Evolutionary conservation across 2,797 vertebrate species (phyloP).

Genomic region (Paratrypauchen microcephalus): DNA sequence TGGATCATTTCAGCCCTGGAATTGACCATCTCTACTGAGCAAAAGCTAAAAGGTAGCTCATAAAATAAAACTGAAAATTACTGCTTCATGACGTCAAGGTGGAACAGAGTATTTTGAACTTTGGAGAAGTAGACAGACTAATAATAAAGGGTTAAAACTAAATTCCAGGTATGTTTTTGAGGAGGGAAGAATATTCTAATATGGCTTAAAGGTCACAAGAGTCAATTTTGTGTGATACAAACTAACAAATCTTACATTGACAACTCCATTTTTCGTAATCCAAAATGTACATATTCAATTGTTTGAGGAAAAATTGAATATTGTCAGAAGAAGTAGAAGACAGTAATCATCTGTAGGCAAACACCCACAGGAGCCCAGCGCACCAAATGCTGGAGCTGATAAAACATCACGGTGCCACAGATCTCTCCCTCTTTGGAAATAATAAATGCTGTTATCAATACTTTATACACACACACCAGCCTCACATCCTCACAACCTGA

Average conservation of each 20-base stretch:
- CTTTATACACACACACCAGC: conserved; percentile 24
- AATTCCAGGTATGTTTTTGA: no score
- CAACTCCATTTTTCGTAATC: not conserved
- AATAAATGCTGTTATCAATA: conserved; percentile 43
- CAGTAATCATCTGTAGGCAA: not conserved
- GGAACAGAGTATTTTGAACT: no score
- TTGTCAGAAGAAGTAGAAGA: not conserved
- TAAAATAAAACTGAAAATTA: no score
- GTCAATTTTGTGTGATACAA: not conserved
- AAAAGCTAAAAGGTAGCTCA: no score
- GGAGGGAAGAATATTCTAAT: no score
- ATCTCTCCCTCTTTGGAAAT: conserved; percentile 25
- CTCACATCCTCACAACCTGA: conserved; percentile 27
- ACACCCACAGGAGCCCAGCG: not conserved
- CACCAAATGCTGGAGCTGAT: conserved; percentile 15
- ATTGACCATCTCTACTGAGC: no score
- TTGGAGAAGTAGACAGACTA: no score
- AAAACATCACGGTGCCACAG: conserved; percentile 30
- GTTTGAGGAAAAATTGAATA: not conserved
- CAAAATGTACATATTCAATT: not conserved
- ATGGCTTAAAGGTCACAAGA: no score
- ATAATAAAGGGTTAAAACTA: no score
- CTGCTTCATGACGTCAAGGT: no score
- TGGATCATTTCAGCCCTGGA: no score
- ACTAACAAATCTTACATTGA: not conserved